Percentiles rank a stretch among this genome's conserved stretches.
These are phyloP conservation scores for Amblyjoppa fuscipennis DNA, from an alignment of 2,888 invertebrate species.

Conservation along the genomic window DNA sequence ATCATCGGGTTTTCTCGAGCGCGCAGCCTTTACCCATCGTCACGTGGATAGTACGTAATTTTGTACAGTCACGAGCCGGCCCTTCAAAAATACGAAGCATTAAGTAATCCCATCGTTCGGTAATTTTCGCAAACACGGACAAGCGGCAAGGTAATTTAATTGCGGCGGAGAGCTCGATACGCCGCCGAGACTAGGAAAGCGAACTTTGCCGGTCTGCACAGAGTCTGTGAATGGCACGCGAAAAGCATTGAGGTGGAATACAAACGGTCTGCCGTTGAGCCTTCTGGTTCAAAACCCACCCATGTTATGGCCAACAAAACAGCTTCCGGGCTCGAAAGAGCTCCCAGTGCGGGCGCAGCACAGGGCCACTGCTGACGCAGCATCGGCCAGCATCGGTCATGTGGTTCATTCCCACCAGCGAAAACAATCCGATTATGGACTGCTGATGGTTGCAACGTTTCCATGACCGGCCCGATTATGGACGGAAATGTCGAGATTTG, in stretches of 20 bases:
- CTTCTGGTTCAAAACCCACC: background rate
- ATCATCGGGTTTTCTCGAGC: constrained; percentile 44
- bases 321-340: too few relatives aligned
- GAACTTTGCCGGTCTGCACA: too few relatives aligned
- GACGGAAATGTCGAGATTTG: too few relatives aligned
- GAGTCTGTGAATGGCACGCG: background rate
- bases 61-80: background rate
- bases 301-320: background rate
- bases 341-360: too few relatives aligned
- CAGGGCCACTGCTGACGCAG: too few relatives aligned
- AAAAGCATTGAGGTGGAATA: background rate
- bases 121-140: constrained; percentile 24
- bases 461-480: too few relatives aligned
- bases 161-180: background rate
- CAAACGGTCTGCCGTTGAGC: background rate
- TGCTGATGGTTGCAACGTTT: too few relatives aligned
- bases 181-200: background rate
- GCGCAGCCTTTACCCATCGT: constrained; percentile 12
- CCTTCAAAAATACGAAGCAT: background rate
- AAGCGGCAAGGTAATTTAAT: constrained; percentile 21
- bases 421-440: too few relatives aligned
- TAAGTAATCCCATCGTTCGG: constrained; percentile 29
- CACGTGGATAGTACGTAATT: constrained; percentile 20
- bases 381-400: too few relatives aligned
- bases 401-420: too few relatives aligned